Percentiles rank a stretch among this genome's conserved stretches.
Evolutionary conservation across 2,113 vertebrate genomes (phyloP).

Genomic region (Ceyx cyanopectus): DNA sequence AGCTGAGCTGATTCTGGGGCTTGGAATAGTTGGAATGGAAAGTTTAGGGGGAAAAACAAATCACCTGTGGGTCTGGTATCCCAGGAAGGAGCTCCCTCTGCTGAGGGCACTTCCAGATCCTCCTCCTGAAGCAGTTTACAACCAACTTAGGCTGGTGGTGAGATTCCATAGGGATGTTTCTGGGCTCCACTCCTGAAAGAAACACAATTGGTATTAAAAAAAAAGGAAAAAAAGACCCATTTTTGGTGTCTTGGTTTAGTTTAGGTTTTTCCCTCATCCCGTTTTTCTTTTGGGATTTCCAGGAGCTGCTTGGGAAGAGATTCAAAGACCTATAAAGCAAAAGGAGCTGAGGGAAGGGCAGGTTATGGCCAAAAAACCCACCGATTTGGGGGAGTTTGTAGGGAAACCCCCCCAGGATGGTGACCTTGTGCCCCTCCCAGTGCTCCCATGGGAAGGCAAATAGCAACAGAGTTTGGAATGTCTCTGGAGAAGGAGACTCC

Average conservation of each 20-base stretch:
- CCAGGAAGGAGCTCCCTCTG: background rate
- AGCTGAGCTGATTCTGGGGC: background rate
- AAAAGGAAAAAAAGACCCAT: background rate
- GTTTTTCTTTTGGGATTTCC: background rate
- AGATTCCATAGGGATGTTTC: rapidly evolving
- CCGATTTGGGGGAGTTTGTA: rapidly evolving
- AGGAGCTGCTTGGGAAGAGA: background rate
- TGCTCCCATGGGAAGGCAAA: background rate
- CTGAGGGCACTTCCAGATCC: background rate
- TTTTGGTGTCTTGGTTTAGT: background rate
- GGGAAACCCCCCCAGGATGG: background rate
- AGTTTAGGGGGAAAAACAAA: background rate
- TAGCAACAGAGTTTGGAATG: background rate
- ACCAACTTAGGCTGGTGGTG: background rate
- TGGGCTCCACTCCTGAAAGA: background rate
- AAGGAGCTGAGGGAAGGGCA: background rate
- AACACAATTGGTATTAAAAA: background rate
- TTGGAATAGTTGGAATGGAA: too few relatives aligned
- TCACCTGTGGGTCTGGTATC: background rate
- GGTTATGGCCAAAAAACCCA: background rate
- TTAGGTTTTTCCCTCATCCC: background rate
- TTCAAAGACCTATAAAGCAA: background rate
- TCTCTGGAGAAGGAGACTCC: too few relatives aligned
- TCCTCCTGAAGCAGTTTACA: background rate
- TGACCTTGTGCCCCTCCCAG: background rate